Evolutionary conservation across 2,888 invertebrate genomes (phyloP).

Genomic region (Pterostichus madidus): DNA sequence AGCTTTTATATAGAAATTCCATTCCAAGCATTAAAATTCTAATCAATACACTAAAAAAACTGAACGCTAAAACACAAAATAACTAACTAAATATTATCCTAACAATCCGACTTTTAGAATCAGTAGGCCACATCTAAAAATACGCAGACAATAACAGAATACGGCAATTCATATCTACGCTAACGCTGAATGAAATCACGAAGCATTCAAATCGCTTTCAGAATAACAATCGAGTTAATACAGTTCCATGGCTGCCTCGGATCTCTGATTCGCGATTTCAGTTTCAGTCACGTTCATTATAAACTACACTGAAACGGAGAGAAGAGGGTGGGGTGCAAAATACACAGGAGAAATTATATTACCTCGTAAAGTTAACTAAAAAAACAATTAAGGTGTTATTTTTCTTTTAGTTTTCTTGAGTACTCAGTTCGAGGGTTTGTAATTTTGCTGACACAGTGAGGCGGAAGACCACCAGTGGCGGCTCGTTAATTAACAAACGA

Average conservation of each 20-base stretch:
- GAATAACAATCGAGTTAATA: slow-evolving; percentile 63
- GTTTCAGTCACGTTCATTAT: slow-evolving; percentile 58
- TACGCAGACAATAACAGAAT: slow-evolving; percentile 45
- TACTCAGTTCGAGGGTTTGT: slow-evolving; percentile 26
- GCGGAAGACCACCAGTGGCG: neutral
- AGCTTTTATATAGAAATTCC: slow-evolving; percentile 8
- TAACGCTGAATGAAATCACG: slow-evolving; percentile 45
- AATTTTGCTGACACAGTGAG: slow-evolving; percentile 2
- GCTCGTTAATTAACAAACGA: neutral
- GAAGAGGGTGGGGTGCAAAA: slow-evolving; percentile 17
- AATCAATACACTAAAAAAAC: slow-evolving; percentile 8
- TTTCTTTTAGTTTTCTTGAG: slow-evolving; percentile 12
- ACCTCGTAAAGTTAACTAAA: slow-evolving; percentile 62
- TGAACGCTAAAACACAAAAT: slow-evolving; percentile 5
- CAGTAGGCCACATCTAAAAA: slow-evolving; percentile 35
- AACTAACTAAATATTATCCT: slow-evolving; percentile 40
- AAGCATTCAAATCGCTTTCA: slow-evolving; percentile 60
- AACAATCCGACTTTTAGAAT: slow-evolving; percentile 12
- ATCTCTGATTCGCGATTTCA: slow-evolving; percentile 28
- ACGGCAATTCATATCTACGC: slow-evolving; percentile 35
- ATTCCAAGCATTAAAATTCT: neutral
- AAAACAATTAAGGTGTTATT: slow-evolving; percentile 57
- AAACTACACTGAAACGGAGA: slow-evolving; percentile 45
- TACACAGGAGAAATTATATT: slow-evolving; percentile 57
- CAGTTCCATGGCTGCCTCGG: slow-evolving; percentile 47